Conservation (phyloP, 2,113 vertebrate species). For the Macquaria ambigua region DNA sequence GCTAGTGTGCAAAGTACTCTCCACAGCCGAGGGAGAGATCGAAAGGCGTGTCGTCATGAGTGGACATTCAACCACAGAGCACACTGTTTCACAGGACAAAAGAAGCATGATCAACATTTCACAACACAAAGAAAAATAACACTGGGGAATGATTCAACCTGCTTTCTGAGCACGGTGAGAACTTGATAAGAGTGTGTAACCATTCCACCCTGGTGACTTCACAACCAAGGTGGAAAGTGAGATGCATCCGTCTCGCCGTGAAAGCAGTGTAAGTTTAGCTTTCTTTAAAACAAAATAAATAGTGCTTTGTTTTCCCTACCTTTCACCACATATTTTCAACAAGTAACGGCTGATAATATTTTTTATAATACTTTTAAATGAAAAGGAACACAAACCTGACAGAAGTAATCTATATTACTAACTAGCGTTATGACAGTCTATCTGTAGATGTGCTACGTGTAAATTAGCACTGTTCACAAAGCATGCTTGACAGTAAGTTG, state of each 20-base stretch:
- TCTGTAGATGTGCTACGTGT: slow-evolving; percentile 37
- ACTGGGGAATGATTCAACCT: slow-evolving; percentile 50
- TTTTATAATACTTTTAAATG: slow-evolving; percentile 32
- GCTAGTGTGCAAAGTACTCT: slow-evolving; percentile 42
- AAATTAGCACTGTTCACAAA: slow-evolving; percentile 47
- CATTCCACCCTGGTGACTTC: slow-evolving; percentile 30
- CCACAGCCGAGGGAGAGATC: background rate
- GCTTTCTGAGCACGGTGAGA: slow-evolving; percentile 9
- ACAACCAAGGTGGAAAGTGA: slow-evolving; percentile 24
- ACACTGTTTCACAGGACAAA: slow-evolving; percentile 60
- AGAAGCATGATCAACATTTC: slow-evolving; percentile 33
- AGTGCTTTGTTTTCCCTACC: slow-evolving; percentile 58
- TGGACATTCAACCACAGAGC: slow-evolving; percentile 37
- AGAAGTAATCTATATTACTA: slow-evolving; percentile 37
- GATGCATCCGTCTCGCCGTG: slow-evolving; percentile 11
- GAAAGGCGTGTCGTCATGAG: slow-evolving; percentile 30
- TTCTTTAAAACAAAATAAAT: slow-evolving; percentile 2
- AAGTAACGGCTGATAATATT: slow-evolving; percentile 18
- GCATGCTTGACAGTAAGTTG: slow-evolving; percentile 50
- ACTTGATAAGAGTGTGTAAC: slow-evolving; percentile 33
- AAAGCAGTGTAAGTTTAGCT: slow-evolving; percentile 27
- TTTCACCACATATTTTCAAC: slow-evolving; percentile 46
- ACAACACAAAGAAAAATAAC: slow-evolving; percentile 51
- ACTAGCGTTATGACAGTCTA: slow-evolving; percentile 12
- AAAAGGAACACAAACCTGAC: slow-evolving; percentile 41